Conservation (phyloP, 2,113 vertebrate species). For the Pseudorhombus dupliciocellatus region DNA sequence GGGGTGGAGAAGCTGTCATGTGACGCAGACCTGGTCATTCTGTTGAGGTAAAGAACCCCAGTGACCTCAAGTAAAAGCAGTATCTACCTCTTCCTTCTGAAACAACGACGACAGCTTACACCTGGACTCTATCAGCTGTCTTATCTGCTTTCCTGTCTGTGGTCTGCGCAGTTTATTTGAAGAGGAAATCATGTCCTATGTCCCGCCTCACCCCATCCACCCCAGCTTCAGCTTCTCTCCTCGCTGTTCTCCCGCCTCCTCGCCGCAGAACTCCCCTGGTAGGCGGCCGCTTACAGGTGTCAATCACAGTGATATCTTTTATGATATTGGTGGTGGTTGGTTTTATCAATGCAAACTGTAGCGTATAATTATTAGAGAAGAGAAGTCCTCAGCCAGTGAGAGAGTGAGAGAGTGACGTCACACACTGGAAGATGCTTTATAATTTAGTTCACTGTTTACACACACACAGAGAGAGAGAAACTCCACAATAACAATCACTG, state of each 20-base stretch:
- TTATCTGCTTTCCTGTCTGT: not conserved
- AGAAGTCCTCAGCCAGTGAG: too few species aligned
- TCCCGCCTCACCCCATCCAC: conserved; percentile 90
- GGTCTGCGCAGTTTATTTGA: conserved; percentile 89
- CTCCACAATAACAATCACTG: not conserved
- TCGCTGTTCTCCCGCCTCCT: conserved; percentile 94
- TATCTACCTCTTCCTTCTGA: not conserved
- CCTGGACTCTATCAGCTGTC: not conserved
- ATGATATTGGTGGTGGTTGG: not conserved
- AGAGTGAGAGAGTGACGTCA: too few species aligned
- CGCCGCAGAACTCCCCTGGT: conserved; percentile 98
- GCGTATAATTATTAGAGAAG: too few species aligned
- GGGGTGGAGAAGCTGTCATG: conserved; percentile 96
- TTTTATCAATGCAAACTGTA: too few species aligned
- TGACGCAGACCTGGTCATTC: conserved; percentile 97
- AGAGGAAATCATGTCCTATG: conserved; percentile 97
- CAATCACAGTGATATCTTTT: too few species aligned
- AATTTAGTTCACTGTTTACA: too few species aligned
- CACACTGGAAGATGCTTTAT: not conserved
- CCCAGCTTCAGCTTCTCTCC: conserved; percentile 94
- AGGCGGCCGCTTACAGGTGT: conserved; percentile 27
- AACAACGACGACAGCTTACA: too few species aligned
- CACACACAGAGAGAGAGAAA: conserved; percentile 1
- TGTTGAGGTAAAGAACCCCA: conserved; percentile 86
- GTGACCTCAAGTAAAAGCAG: not conserved